Base-by-base conservation (phyloP, 1,140 invertebrate genomes). In the Linepithema humile region DNA sequence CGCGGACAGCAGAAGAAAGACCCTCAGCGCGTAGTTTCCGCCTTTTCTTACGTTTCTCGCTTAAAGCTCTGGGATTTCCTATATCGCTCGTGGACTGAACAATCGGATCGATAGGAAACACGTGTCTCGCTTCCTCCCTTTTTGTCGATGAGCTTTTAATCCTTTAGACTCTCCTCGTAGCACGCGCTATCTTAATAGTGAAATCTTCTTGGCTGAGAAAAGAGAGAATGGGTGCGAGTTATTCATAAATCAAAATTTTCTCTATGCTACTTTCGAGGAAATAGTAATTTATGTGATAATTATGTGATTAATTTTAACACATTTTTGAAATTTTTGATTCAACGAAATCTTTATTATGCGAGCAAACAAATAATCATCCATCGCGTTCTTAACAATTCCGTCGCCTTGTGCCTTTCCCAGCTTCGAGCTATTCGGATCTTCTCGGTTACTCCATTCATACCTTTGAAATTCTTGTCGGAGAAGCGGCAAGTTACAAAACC, bases 101-200 rank as follows among this genome's bases (percentile, higher is more conserved):
- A 70, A 80, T 70, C n/a, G 29, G 10, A 80, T 80, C 77, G 77
- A 82, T 82, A 40, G 65, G 35, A 57, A 29, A 82, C 32, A 59
- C 38, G 26, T 59, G 77, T 48, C 43, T 32, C 40, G 67, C n/a
- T 82, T 82, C 4, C 55, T 62, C 32, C 7, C 38, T 53, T 5
- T 4, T 57, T 26, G 20, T 48, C 74, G 77, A 70, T 55, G 62
- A 80, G 64, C 77, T 80, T 72, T 55, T 70, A 72, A 82, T 72
- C 53, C 38, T 77, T 48, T 3, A 6, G 29, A 43, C 26, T 40
- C 15, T n/a, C 38, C 38, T 23, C 15, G 72, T 32, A 17, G n/a
- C 29, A 59, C 77, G 38, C 26, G 35, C 65, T 72, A 59, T 57
- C 32, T 60, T 72, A 72, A 82, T 80, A 80, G 55, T 82, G 70